These are phyloP conservation scores for Halcyon malimbica DNA, from an alignment of 2,113 vertebrate genomes.

Conservation along the genomic window DNA sequence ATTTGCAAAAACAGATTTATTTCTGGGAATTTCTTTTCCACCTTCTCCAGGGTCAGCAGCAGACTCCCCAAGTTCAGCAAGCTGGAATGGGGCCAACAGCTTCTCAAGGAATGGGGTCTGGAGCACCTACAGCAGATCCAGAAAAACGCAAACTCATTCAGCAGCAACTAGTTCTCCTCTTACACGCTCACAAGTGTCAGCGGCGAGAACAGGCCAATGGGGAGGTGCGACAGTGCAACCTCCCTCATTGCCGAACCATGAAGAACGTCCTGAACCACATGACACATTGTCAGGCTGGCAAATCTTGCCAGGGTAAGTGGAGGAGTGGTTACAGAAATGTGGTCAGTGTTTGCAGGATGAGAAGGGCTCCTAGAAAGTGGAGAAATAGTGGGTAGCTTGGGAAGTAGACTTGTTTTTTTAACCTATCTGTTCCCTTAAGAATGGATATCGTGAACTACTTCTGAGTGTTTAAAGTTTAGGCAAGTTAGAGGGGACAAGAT, in stretches of 20 bases:
- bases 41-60: constrained; percentile 74
- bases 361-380: neutral
- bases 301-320: constrained; percentile 95
- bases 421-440: neutral
- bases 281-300: constrained; percentile 99
- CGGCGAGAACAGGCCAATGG: constrained; percentile 95
- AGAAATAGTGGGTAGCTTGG: neutral
- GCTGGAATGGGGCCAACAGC: constrained; percentile 82
- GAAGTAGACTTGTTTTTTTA: neutral
- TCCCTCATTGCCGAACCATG: constrained; percentile 98
- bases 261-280: constrained; percentile 99
- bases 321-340: neutral
- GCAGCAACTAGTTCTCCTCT: constrained; percentile 94
- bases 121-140: constrained; percentile 93
- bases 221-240: constrained; percentile 94
- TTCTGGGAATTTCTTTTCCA: neutral
- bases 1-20: neutral
- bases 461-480: neutral
- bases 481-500: neutral
- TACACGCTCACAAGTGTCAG: constrained; percentile 98
- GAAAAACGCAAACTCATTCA: constrained; percentile 98
- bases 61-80: constrained; percentile 78
- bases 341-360: neutral
- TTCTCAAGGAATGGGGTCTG: constrained; percentile 84
- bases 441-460: neutral